Evolutionary conservation across 2,888 invertebrate species (phyloP), one percentile per base, ranked within the genome.

Genomic region (Sisyra nigra): DNA sequence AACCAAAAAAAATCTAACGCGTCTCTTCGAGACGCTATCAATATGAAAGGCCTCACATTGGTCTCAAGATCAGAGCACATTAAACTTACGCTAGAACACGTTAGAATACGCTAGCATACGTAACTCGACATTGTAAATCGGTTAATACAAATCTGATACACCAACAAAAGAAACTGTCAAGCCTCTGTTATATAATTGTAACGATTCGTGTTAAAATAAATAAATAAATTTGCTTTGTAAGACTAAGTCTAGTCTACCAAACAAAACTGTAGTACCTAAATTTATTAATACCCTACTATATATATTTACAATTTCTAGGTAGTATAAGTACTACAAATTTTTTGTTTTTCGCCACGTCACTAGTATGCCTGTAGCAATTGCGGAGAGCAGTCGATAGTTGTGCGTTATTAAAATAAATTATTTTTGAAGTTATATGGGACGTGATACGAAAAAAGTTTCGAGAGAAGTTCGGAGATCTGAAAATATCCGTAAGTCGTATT

Each of bases 401-500:
- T 36, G 36, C 17, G 36, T 36, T 36, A 24, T 24, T 24, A 36
- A 42, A 44, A 18, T 44, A 37, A 47, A 45, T 42, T 36, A 36
- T 36, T 36, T 36, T 36, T 8, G 11, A 33, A 33, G 33, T 33
- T 13, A 33, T 33, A 33, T 33, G 33, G 33, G 33, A 33, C 33
- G 33, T 33, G 9, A 33, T 33, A 13, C 33, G n/a, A 36, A 17
- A 36, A 36, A 36, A 36, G 36, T n/a, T 36, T 36, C 36, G 10
- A 36, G 17, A 36, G 36, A 36, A 36, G 14, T 36, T 36, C 36
- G 36, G 36, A n/a, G 14, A 14, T 36, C 36, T 36, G 15, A 36
- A 13, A 36, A 14, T 36, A 36, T 36, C 9, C 36, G 17, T 36
- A 36, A 36, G 15, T 36, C 36, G 36, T 14, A 15, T 36, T 13